A percentile compares a stretch with the other conserved stretches of the same genome.
These are phyloP conservation scores for Colossoma macropomum DNA, from an alignment of 2,113 vertebrate species.

Conservation along the genomic window DNA sequence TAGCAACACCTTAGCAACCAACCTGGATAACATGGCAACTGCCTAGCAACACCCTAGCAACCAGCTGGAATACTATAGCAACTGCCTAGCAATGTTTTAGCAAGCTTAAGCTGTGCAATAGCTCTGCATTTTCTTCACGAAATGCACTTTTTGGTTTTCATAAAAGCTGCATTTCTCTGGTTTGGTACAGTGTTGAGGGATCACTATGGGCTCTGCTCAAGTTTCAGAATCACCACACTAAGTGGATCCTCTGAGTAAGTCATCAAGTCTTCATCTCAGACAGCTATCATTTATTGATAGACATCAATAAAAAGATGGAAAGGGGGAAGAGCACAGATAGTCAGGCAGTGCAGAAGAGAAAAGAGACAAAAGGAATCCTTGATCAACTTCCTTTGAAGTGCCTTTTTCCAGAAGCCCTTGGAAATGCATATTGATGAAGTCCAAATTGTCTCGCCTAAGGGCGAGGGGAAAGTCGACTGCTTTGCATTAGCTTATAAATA, in stretches of 20 bases:
- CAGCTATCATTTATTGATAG: conserved; percentile 93
- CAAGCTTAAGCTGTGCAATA: too few species aligned
- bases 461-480: conserved; percentile 87
- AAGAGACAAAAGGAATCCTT: conserved; percentile 96
- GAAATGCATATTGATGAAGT: conserved; percentile 99
- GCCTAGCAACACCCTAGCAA: too few species aligned
- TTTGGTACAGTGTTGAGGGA: background rate
- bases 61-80: too few species aligned
- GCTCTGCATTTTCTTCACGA: too few species aligned
- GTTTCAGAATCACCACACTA: background rate
- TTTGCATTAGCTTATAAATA: conserved; percentile 94
- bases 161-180: too few species aligned
- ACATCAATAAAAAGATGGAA: conserved; percentile 79
- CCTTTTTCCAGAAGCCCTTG: conserved; percentile 94
- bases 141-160: too few species aligned
- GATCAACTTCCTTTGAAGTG: conserved; percentile 97
- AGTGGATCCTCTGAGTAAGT: conserved; percentile 84
- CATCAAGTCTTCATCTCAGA: conserved; percentile 86
- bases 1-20: too few species aligned
- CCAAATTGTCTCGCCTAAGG: conserved; percentile 92
- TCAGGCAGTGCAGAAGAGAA: conserved; percentile 65
- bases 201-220: background rate
- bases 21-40: too few species aligned
- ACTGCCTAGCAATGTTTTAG: too few species aligned
- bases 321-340: conserved; percentile 58